Evolutionary conservation across 2,797 vertebrate species (phyloP).

Genomic region (Microhierax caerulescens): DNA sequence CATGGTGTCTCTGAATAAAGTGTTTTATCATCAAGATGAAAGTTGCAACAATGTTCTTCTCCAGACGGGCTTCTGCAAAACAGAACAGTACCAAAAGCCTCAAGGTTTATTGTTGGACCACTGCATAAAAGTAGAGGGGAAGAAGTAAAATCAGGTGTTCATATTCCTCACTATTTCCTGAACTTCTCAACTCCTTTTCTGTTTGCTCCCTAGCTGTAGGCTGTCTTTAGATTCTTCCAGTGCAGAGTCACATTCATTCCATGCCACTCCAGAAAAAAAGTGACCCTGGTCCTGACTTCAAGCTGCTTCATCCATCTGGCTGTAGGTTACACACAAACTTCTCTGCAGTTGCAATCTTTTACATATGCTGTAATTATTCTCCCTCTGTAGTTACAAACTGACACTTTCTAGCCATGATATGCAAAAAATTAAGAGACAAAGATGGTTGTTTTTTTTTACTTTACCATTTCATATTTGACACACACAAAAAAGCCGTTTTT

Average conservation of each 20-base stretch:
- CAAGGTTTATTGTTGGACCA: background rate
- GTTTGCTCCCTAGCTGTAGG: background rate
- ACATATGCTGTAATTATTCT: background rate
- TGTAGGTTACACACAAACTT: background rate
- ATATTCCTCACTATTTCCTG: background rate
- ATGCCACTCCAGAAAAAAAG: background rate
- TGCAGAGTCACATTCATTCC: background rate
- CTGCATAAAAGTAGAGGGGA: background rate
- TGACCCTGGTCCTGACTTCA: background rate
- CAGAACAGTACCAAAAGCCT: background rate
- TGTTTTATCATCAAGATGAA: constrained; percentile 94
- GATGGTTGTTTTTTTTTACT: background rate
- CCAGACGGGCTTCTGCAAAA: constrained; percentile 90
- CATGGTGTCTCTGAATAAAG: constrained; percentile 90
- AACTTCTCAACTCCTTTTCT: background rate
- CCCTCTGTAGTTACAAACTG: background rate
- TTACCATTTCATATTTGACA: background rate
- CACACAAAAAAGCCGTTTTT: background rate
- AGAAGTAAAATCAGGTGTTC: background rate
- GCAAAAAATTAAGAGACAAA: background rate
- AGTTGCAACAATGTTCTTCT: constrained; percentile 92
- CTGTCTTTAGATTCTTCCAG: background rate
- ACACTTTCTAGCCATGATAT: background rate
- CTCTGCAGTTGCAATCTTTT: background rate
- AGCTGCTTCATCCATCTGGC: background rate